Evolutionary conservation across 2,888 invertebrate species (phyloP), one percentile per base, ranked within the genome.

Genomic region (Deilephila elpenor): DNA sequence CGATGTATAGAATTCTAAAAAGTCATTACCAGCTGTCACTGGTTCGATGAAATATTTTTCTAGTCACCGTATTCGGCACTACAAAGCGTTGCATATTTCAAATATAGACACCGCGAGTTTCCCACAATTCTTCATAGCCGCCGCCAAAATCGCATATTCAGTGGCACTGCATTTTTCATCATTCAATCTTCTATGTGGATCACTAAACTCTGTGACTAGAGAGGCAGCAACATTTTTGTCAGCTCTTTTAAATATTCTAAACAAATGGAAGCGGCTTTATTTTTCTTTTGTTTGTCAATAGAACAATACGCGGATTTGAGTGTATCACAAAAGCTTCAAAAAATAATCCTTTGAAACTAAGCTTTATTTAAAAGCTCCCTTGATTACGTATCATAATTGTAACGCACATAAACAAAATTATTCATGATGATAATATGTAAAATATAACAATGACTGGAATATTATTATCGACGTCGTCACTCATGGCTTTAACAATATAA

Each of bases 101-200:
- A 80, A 67, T 67, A 74, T 74, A 74, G 74, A 77, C 75, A 78
- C 79, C 75, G 78, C 78, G 81, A 78, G 80, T 77, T 85, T 83
- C 82, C 76, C 76, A 78, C 79, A 83, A 84, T 86, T 85, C 89
- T 87, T 88, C 86, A 88, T 84, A 77, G 83, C 83, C 86, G 80
- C 81, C 83, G 84, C 83, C 83, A 83, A 77, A 87, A 86, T 89
- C 86, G 84, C 80, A 85, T 88, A 91, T 90, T 89, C 88, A 86
- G 83, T 78, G 83, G 75, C 80, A 81, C 83, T 92, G 88, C 89
- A 92, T 92, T 89, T 91, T 91, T 90, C 87, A 91, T 87, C 84
- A 88, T 86, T 88, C 89, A 91, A 90, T 91, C 86, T 88, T 82
- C 83, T 80, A 79, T 82, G 82, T 80, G 80, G 78, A 82, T 83